Conservation (phyloP, 2,113 vertebrate genomes). For the Lophochroa leadbeateri region DNA sequence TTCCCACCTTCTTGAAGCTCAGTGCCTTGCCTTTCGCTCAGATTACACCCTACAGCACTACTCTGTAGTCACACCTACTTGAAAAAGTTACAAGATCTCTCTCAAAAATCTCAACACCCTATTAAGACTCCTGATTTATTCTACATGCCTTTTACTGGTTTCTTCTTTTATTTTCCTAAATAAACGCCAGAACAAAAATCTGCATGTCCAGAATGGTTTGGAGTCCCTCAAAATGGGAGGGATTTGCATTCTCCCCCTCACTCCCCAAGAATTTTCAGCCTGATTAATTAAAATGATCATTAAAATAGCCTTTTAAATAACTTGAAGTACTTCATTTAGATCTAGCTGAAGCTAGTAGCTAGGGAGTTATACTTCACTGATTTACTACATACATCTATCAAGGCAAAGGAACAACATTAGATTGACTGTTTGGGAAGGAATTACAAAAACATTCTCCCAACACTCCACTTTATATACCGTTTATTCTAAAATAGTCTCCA, state of each 20-base stretch:
- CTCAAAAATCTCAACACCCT: background rate
- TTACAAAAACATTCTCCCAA: background rate
- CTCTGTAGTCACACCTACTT: background rate
- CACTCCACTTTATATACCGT: background rate
- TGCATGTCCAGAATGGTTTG: background rate
- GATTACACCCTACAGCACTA: background rate
- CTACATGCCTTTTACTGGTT: background rate
- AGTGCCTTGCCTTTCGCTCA: background rate
- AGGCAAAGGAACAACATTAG: background rate
- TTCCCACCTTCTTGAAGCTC: background rate
- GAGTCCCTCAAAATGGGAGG: background rate
- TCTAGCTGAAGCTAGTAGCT: background rate
- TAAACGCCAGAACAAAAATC: background rate
- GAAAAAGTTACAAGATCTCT: background rate
- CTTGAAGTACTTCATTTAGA: background rate
- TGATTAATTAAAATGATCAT: background rate
- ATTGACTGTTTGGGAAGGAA: background rate
- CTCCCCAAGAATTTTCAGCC: background rate
- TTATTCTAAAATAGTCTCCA: background rate
- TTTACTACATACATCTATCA: background rate
- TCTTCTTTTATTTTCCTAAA: background rate
- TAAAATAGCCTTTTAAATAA: background rate
- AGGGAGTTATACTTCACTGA: background rate
- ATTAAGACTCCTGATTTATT: background rate
- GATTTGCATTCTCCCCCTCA: background rate